These are phyloP conservation scores for Eulacestoma nigropectus DNA, from an alignment of 2,113 vertebrate species.

Conservation along the genomic window DNA sequence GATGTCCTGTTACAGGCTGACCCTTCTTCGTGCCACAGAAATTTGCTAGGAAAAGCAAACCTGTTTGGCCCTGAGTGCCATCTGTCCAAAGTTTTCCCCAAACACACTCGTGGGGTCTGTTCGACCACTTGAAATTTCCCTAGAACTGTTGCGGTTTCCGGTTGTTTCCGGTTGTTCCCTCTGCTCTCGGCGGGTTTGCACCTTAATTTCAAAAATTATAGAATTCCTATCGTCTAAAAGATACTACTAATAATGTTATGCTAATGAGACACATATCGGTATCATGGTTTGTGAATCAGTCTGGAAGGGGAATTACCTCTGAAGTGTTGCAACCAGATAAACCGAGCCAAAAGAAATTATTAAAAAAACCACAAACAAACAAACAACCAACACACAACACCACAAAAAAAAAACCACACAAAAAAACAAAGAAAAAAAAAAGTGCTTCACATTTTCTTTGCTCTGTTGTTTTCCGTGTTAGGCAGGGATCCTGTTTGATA, in stretches of 20 bases:
- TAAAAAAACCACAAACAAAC: neutral
- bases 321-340: neutral
- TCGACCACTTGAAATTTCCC: neutral
- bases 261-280: neutral
- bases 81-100: neutral
- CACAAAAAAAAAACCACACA: too few species aligned
- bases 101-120: fast-evolving
- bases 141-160: neutral
- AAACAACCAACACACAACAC: too few species aligned
- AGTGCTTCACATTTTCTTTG: neutral
- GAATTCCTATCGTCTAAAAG: neutral
- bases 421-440: too few species aligned
- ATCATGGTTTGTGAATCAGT: neutral
- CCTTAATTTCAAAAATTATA: neutral
- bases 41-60: neutral
- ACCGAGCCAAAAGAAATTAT: fast-evolving
- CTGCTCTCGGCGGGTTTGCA: neutral
- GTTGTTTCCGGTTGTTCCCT: neutral
- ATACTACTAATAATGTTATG: neutral
- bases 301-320: neutral
- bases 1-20: neutral
- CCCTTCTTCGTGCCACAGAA: neutral
- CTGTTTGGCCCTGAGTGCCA: too few species aligned
- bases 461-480: neutral
- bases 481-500: neutral